Evolutionary conservation across 2,113 vertebrate species (phyloP), one percentile per base, ranked within the genome.

Genomic region (Fregetta grallaria): DNA sequence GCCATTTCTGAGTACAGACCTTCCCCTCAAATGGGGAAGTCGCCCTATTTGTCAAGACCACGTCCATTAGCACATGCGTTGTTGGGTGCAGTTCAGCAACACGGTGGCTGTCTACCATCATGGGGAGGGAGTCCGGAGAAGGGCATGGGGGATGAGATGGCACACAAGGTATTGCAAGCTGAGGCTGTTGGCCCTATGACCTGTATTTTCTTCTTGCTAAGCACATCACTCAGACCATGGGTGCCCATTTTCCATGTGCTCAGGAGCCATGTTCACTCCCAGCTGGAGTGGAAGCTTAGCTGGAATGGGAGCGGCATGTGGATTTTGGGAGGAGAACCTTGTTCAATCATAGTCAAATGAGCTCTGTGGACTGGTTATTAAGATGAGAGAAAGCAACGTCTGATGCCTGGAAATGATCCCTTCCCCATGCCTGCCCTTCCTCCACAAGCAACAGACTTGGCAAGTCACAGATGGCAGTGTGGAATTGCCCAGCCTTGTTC

Each of bases 181-280:
- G 55, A 50, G 22, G 49, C 75, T 86, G 10, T 44, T 88, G 47
- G 49, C 59, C 26, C 25, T 36, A 0, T 65, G 58, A 38, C 19
- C 29, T 61, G 23, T 34, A 5, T 65, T 47, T 55, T 45, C 40
- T 72, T 84, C 91, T 86, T 81, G 40, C 38, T 70, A 9, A 81
- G 45, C 1, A 0, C 40, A n/a, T 61, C 19, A 7, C 8, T 49
- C 47, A 63, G 25, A 52, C n/a, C 26, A 15, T 6, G 45, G 11
- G 4, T 61, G 36, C 15, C 59, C 21, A 3, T 74, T 74, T 92
- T 26, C 34, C 53, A 5, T n/a, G 30, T 0, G 0, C 38, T 25
- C 42, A 6, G 34, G 17, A 75, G 4, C 45, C n/a, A 5, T 3
- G 13, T 61, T 78, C 30, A 14, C 40, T 90, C 34, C n/a, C 36